Percentiles rank a stretch among this genome's conserved stretches.
phyloP scores from a whole-genome alignment of 2,888 invertebrate genomes.

The Ariolimax columbianus region DNA sequence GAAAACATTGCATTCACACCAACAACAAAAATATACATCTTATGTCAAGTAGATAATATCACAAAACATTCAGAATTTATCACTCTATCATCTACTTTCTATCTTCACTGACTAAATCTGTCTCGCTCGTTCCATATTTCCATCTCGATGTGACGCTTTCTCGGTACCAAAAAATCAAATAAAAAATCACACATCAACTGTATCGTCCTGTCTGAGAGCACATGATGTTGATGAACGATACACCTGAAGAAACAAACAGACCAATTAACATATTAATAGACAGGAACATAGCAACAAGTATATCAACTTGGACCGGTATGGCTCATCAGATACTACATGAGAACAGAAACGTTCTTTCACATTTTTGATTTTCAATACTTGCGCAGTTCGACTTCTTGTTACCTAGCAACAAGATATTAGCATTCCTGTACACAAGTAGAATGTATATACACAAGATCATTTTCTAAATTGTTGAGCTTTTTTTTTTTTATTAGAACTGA shows the following conservation, averaged over 20 bases:
- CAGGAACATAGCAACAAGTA: too few species aligned
- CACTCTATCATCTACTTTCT: background rate
- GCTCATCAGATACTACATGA: too few species aligned
- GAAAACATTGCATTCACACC: background rate
- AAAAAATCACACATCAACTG: conserved; percentile 16
- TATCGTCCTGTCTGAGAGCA: background rate
- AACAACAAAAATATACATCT: background rate
- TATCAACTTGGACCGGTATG: too few species aligned
- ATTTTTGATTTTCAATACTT: too few species aligned
- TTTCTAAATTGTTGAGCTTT: too few species aligned
- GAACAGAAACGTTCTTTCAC: too few species aligned
- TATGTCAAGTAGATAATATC: background rate
- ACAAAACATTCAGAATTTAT: background rate
- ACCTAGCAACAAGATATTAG: too few species aligned
- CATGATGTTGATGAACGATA: background rate
- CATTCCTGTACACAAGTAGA: too few species aligned
- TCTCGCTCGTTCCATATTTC: background rate
- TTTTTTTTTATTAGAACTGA: too few species aligned
- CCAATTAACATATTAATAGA: too few species aligned
- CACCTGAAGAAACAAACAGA: background rate
- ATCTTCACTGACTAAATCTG: background rate
- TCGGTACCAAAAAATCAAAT: background rate
- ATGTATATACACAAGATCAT: too few species aligned
- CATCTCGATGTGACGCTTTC: background rate
- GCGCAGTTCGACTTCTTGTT: too few species aligned